Conservation (phyloP, 2,113 vertebrate species). For the Taxidea taxus region DNA sequence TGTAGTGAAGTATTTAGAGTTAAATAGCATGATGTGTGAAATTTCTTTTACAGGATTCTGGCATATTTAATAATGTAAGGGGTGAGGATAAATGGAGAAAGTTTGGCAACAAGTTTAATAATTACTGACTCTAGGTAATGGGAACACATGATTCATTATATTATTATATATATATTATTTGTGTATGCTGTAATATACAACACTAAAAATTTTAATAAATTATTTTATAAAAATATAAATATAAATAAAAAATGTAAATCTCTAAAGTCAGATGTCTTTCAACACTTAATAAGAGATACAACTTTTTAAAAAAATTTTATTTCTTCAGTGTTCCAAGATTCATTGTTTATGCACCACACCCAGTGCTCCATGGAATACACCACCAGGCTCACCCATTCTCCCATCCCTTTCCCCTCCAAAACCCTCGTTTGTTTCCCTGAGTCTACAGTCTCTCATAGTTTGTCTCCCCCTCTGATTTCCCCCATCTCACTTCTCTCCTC, state of each 20-base stretch:
- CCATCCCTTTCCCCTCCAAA: too few relatives aligned
- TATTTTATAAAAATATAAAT: background rate
- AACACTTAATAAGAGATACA: background rate
- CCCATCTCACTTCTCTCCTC: too few relatives aligned
- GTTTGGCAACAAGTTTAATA: background rate
- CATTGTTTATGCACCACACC: too few relatives aligned
- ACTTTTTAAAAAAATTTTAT: background rate
- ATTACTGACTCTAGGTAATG: background rate
- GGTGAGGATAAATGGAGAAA: background rate
- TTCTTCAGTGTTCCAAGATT: too few relatives aligned
- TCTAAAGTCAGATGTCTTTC: background rate
- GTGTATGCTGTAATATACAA: background rate
- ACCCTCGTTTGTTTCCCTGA: too few relatives aligned
- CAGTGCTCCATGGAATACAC: too few relatives aligned
- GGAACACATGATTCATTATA: background rate
- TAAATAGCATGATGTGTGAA: background rate
- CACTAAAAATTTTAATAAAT: constrained; percentile 33
- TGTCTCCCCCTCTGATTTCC: too few relatives aligned
- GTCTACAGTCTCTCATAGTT: too few relatives aligned
- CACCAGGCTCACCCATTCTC: too few relatives aligned
- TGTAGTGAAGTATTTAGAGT: background rate
- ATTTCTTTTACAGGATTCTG: background rate
- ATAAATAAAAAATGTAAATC: background rate
- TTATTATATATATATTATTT: too few relatives aligned
- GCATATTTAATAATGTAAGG: background rate